A percentile compares a stretch with the other conserved stretches of the same genome.
phyloP scores from a whole-genome alignment of 2,888 invertebrate genomes.

The Tenthredo scrophulariae region DNA sequence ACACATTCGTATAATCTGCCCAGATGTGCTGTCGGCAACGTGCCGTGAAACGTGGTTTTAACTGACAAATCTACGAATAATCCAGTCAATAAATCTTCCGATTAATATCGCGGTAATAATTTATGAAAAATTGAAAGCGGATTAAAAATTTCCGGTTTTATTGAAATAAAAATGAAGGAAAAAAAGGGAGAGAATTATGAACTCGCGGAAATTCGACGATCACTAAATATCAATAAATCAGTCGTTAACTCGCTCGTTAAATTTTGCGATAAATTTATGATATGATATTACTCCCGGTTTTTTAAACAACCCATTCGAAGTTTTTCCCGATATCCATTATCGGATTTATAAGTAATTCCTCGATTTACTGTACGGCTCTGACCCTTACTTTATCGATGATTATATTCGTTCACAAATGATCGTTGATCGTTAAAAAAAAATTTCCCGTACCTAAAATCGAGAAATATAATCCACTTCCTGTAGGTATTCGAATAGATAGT shows the following conservation, averaged over 20 bases:
- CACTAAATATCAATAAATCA: conserved; percentile 5
- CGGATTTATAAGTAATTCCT: background rate
- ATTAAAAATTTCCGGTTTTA: background rate
- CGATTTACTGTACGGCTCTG: background rate
- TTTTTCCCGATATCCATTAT: conserved; percentile 4
- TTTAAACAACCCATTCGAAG: background rate
- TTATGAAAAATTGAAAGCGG: background rate
- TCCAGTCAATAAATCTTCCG: conserved; percentile 15
- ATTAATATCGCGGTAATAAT: conserved; percentile 31
- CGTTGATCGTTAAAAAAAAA: background rate
- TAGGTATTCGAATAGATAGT: background rate
- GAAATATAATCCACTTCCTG: background rate
- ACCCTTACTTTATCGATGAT: background rate
- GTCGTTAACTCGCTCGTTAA: background rate
- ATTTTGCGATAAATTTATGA: background rate
- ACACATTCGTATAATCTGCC: background rate
- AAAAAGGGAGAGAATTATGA: background rate
- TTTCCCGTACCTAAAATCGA: background rate
- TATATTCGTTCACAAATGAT: background rate
- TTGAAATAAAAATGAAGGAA: background rate
- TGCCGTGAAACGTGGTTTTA: background rate
- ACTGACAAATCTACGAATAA: conserved; percentile 26
- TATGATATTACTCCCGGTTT: background rate
- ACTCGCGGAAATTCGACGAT: background rate
- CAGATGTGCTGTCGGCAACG: no score